Percentiles rank a stretch among this genome's conserved stretches.
Conservation (phyloP, 2,888 invertebrate species). For the Pseudoips prasinana region DNA sequence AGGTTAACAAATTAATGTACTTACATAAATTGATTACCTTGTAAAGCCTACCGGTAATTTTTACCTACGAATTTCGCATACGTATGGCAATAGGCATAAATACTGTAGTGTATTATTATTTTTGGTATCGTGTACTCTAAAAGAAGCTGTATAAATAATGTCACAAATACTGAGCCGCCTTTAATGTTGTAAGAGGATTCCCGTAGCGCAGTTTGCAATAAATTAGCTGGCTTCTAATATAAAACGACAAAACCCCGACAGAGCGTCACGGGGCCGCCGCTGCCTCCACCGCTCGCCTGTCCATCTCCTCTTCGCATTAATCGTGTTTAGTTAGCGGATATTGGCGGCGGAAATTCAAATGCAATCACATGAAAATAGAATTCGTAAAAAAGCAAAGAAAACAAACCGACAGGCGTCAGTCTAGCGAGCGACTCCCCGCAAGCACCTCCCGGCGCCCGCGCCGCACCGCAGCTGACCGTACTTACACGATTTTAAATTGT, state of each 20-base stretch:
- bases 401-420: constrained; percentile 81
- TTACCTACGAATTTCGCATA: no score
- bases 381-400: constrained; percentile 79
- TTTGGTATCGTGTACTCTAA: constrained; percentile 14
- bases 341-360: constrained; percentile 82
- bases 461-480: constrained; percentile 69
- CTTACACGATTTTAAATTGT: constrained; percentile 83
- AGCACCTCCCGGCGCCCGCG: constrained; percentile 46
- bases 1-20: no score
- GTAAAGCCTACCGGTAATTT: no score
- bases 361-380: constrained; percentile 83
- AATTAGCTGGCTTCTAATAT: constrained; percentile 79
- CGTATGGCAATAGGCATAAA: neutral
- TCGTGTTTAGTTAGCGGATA: constrained; percentile 83
- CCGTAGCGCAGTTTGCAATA: constrained; percentile 76
- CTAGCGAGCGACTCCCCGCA: constrained; percentile 60
- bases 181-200: constrained; percentile 59
- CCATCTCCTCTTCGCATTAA: constrained; percentile 79
- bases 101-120: constrained; percentile 3
- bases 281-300: constrained; percentile 60
- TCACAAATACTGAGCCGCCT: constrained; percentile 40
- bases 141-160: constrained; percentile 40
- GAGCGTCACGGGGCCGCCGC: constrained; percentile 54
- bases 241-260: constrained; percentile 78
- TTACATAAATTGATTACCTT: no score